These are phyloP conservation scores for Musca domestica DNA, from an alignment of 1,140 invertebrate species.

Conservation along the genomic window DNA sequence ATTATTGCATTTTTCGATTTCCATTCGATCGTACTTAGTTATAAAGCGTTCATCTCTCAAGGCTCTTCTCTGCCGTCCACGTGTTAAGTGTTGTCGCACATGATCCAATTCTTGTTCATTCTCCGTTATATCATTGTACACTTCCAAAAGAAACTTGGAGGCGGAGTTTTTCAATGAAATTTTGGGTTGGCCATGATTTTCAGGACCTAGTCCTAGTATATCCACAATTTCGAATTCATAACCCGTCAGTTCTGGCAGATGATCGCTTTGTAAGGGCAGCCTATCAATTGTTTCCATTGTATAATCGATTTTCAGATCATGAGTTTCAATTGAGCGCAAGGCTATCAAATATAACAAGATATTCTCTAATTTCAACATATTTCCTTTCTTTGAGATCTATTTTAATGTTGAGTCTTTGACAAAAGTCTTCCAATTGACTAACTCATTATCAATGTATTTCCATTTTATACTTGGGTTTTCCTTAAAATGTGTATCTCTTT, in stretches of 20 bases:
- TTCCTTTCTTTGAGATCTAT: background rate
- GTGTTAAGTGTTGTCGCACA: constrained; percentile 27
- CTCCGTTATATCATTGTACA: constrained; percentile 47
- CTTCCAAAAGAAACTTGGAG: constrained; percentile 46
- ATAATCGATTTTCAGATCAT: background rate
- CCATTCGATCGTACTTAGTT: constrained; percentile 38
- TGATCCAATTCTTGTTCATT: constrained; percentile 32
- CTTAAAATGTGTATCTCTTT: no score
- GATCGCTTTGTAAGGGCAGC: background rate
- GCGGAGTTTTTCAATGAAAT: constrained; percentile 34
- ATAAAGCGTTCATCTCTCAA: constrained; percentile 42
- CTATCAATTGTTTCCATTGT: background rate
- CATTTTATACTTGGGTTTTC: background rate
- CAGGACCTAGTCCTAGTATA: constrained; percentile 9
- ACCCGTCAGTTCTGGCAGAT: background rate
- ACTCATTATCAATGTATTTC: background rate
- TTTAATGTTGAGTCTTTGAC: background rate
- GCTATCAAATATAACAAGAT: background rate
- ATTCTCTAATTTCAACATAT: background rate
- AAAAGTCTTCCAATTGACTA: background rate
- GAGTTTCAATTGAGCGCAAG: background rate
- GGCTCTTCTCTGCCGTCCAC: constrained; percentile 39
- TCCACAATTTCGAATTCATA: constrained; percentile 24
- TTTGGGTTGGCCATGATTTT: background rate
- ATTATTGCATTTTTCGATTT: constrained; percentile 47